Evolutionary conservation across 2,113 vertebrate genomes (phyloP).

Genomic region (Sterna hirundo): DNA sequence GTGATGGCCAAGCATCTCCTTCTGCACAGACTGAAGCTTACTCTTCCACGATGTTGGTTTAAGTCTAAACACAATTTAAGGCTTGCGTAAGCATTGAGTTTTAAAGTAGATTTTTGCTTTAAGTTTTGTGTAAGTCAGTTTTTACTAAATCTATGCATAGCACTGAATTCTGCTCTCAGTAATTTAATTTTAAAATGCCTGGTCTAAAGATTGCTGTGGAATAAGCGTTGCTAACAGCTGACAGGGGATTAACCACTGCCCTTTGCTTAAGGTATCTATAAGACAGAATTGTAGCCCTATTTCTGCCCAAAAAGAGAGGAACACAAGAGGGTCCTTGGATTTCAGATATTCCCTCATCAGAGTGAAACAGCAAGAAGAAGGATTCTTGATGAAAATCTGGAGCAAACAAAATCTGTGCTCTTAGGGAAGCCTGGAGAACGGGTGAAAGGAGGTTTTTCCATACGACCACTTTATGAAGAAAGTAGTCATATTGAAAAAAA

Average conservation of each 20-base stretch:
- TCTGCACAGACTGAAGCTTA: background rate
- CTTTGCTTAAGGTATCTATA: background rate
- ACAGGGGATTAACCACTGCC: background rate
- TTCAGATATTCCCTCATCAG: background rate
- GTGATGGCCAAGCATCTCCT: background rate
- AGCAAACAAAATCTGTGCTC: background rate
- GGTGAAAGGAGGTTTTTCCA: background rate
- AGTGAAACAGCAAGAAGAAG: background rate
- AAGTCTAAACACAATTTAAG: background rate
- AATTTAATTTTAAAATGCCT: background rate
- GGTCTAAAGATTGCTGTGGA: background rate
- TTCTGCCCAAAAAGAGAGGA: background rate
- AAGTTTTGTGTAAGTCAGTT: background rate
- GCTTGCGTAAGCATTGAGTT: background rate
- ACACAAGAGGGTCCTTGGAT: background rate
- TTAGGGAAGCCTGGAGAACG: background rate
- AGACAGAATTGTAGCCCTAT: background rate
- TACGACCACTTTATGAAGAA: background rate
- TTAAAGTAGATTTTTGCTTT: background rate
- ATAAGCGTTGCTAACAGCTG: background rate
- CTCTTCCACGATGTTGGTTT: background rate
- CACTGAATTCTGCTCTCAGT: background rate
- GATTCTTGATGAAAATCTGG: background rate
- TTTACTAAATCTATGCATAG: background rate
- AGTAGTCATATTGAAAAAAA: background rate